A percentile compares a stretch with the other conserved stretches of the same genome.
Evolutionary conservation across 2,888 invertebrate species (phyloP).

Genomic region (Eupeodes latifasciatus): DNA sequence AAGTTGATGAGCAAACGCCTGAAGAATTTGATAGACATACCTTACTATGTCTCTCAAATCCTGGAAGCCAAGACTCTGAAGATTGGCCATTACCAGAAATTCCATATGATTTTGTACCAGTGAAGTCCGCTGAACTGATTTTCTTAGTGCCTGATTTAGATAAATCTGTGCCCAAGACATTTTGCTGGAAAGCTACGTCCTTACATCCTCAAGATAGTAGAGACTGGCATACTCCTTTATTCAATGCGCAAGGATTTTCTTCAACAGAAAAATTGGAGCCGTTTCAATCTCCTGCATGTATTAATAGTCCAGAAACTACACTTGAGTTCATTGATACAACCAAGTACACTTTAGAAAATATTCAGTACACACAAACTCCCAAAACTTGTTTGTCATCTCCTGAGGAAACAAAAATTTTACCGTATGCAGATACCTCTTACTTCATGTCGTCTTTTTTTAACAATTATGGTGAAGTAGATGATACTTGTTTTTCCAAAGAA

Average conservation of each 20-base stretch:
- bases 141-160: slow-evolving; percentile 83
- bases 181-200: slow-evolving; percentile 83
- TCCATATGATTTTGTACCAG: slow-evolving; percentile 85
- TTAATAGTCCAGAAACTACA: slow-evolving; percentile 91
- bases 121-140: slow-evolving; percentile 81
- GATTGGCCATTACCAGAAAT: slow-evolving; percentile 91
- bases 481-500: slow-evolving; percentile 78
- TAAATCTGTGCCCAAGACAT: slow-evolving; percentile 83
- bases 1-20: slow-evolving; percentile 82
- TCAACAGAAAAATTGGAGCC: slow-evolving; percentile 91
- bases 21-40: slow-evolving; percentile 82
- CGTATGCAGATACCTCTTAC: slow-evolving; percentile 83
- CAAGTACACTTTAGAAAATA: slow-evolving; percentile 86
- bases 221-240: slow-evolving; percentile 93
- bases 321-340: slow-evolving; percentile 89
- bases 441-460: slow-evolving; percentile 82
- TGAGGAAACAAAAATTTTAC: slow-evolving; percentile 83
- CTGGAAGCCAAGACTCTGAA: slow-evolving; percentile 90
- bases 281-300: slow-evolving; percentile 91
- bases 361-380: slow-evolving; percentile 84
- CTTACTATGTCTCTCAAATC: slow-evolving; percentile 84
- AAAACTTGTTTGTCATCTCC: slow-evolving; percentile 79
- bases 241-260: slow-evolving; percentile 88
- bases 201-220: slow-evolving; percentile 88
- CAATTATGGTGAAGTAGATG: slow-evolving; percentile 79